Evolutionary conservation across 1,140 invertebrate species (phyloP).

Genomic region (Ectropis grisescens): DNA sequence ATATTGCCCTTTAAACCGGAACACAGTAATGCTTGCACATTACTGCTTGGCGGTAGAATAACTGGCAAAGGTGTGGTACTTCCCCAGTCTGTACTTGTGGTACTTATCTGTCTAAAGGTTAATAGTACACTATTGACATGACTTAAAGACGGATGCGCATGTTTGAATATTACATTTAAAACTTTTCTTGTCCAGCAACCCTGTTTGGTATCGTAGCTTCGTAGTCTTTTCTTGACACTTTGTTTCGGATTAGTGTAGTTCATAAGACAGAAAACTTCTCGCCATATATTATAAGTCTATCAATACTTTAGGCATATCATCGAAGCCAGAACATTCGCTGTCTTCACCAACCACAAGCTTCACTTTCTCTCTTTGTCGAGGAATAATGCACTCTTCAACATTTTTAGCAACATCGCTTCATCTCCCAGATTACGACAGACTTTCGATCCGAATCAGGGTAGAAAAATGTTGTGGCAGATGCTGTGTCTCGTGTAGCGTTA

Average conservation of each 20-base stretch:
- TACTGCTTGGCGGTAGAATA: no score
- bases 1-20: constrained; percentile 13
- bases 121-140: constrained; percentile 5
- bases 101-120: neutral
- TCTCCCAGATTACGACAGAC: constrained; percentile 13
- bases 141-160: constrained; percentile 4
- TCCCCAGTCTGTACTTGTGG: constrained; percentile 7
- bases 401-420: constrained; percentile 6
- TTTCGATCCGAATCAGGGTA: constrained; percentile 6
- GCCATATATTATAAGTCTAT: constrained; percentile 51
- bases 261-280: constrained; percentile 31
- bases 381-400: constrained; percentile 8
- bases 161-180: constrained; percentile 51
- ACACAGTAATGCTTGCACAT: no score
- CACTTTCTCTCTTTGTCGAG: constrained; percentile 29
- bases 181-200: constrained; percentile 21
- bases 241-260: constrained; percentile 33
- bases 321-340: constrained; percentile 19
- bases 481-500: constrained; percentile 5
- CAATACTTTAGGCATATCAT: constrained; percentile 47
- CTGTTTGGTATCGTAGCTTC: constrained; percentile 20
- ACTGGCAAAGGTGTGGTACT: constrained; percentile 5
- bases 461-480: constrained; percentile 16
- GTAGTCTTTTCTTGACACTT: constrained; percentile 12
- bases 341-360: constrained; percentile 56